These are phyloP conservation scores for Agrypnus murinus DNA, from an alignment of 2,888 invertebrate genomes.

Conservation along the genomic window DNA sequence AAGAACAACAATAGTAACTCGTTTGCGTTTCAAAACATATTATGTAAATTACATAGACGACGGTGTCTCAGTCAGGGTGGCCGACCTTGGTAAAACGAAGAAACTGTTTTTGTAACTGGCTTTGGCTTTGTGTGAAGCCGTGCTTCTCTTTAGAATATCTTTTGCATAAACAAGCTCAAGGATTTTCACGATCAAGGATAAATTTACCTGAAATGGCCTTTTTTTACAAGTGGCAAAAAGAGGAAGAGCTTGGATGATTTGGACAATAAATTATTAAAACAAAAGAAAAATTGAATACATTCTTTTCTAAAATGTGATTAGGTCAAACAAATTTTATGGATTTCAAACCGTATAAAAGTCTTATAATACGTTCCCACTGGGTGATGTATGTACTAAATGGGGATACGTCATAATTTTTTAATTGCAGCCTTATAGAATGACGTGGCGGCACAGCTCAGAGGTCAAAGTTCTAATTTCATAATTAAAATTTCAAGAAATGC, in stretches of 20 bases:
- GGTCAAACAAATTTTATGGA: constrained; percentile 6
- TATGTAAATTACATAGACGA: constrained; percentile 8
- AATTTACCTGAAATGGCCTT: too few species aligned
- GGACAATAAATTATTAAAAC: too few species aligned
- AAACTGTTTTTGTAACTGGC: background rate
- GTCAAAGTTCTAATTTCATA: constrained; percentile 4
- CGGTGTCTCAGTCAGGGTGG: background rate
- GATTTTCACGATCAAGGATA: background rate
- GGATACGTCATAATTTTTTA: constrained; percentile 6
- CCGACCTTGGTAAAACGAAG: constrained; percentile 16
- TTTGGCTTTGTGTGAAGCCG: constrained; percentile 3
- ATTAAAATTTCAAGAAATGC: background rate
- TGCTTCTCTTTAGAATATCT: constrained; percentile 4
- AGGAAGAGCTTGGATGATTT: too few species aligned
- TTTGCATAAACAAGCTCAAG: constrained; percentile 20
- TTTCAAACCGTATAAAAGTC: background rate
- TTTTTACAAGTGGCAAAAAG: too few species aligned
- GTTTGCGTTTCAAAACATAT: constrained; percentile 18
- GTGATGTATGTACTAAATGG: background rate
- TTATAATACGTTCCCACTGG: background rate
- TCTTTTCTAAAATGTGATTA: background rate
- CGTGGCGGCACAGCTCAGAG: background rate
- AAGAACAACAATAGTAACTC: constrained; percentile 11
- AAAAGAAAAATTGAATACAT: too few species aligned
- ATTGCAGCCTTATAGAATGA: constrained; percentile 1